Percentiles rank a stretch among this genome's conserved stretches.
Evolutionary conservation across 2,113 vertebrate species (phyloP).

Genomic region (Mormoops blainvillei): DNA sequence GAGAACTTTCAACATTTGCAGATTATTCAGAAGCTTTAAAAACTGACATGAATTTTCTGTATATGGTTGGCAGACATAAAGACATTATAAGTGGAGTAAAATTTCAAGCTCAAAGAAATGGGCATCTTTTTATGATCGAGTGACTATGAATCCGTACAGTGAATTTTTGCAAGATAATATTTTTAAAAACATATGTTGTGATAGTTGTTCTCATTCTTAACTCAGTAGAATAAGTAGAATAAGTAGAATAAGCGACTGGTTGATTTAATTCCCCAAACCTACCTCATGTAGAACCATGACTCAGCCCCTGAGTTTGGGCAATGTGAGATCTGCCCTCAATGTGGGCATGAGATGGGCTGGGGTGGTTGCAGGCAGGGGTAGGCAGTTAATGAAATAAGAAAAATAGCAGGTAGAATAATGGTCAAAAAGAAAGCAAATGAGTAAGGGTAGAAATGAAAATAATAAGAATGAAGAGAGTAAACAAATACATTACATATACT

Average conservation of each 20-base stretch:
- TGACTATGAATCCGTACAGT: background rate
- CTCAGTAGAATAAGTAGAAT: background rate
- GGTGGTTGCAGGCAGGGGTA: no score
- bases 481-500: background rate
- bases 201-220: background rate
- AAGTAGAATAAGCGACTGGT: background rate
- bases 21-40: slow-evolving; percentile 9
- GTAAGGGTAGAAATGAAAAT: background rate
- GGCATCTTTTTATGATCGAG: background rate
- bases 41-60: background rate
- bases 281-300: rapidly evolving
- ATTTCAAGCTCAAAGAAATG: background rate
- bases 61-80: background rate
- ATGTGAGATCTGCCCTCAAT: background rate
- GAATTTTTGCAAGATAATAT: background rate
- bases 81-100: background rate
- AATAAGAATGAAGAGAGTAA: background rate
- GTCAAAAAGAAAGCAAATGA: background rate
- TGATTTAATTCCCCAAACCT: background rate
- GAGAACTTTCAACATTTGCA: background rate
- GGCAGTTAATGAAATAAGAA: background rate
- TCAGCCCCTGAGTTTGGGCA: background rate
- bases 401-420: background rate
- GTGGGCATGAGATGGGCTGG: background rate
- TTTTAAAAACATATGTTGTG: background rate